These are phyloP conservation scores for Perca fluviatilis DNA, from an alignment of 2,113 vertebrate species.

Conservation along the genomic window DNA sequence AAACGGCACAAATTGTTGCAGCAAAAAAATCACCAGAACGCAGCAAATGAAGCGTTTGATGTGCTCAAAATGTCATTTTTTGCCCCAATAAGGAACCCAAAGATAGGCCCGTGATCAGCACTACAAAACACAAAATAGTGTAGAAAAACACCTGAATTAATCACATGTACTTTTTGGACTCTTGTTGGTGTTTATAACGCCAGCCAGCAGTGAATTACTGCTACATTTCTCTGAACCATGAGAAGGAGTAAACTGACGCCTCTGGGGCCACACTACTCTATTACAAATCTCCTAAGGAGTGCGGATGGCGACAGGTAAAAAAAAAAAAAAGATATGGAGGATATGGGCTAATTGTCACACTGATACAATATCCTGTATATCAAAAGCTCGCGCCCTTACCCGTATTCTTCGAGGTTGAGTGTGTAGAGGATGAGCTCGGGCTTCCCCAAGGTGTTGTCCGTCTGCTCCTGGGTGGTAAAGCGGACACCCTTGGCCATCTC, in stretches of 20 bases:
- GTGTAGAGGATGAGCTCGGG: conserved; percentile 93
- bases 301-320: conserved; percentile 39
- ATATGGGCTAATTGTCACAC: conserved; percentile 60
- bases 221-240: conserved; percentile 6
- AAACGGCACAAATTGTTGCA: too few relatives aligned
- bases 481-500: conserved; percentile 89
- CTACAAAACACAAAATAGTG: background rate
- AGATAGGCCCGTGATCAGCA: background rate
- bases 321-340: background rate
- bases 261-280: background rate
- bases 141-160: background rate
- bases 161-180: background rate
- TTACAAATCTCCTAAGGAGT: conserved; percentile 28
- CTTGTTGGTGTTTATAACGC: background rate
- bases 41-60: too few relatives aligned
- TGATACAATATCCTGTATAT: conserved; percentile 62
- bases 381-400: conserved; percentile 83
- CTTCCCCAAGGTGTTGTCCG: conserved; percentile 85
- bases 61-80: too few relatives aligned
- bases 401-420: conserved; percentile 90
- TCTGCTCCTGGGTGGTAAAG: conserved; percentile 89
- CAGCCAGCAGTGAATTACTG: background rate
- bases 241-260: conserved; percentile 10
- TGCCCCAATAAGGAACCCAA: too few relatives aligned
- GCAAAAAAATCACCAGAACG: too few relatives aligned